These are phyloP conservation scores for Cottus gobio DNA, from an alignment of 2,113 vertebrate species.

Conservation along the genomic window DNA sequence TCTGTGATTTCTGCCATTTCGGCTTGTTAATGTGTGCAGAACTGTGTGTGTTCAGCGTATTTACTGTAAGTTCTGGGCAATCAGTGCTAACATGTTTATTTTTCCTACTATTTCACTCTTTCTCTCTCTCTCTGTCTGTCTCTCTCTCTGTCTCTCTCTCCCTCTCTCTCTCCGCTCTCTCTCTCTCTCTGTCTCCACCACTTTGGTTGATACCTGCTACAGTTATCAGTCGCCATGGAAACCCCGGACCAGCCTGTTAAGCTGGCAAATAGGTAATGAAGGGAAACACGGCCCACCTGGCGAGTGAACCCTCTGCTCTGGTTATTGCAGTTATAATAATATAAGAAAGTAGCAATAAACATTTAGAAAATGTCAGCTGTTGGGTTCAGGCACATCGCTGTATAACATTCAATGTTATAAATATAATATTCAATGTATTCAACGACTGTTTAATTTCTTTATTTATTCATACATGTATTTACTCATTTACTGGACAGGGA, in stretches of 20 bases:
- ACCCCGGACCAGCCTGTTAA: conserved; percentile 34
- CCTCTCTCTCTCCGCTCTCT: background rate
- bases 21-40: conserved; percentile 9
- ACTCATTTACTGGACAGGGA: too few relatives aligned
- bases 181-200: background rate
- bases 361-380: background rate
- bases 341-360: background rate
- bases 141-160: background rate
- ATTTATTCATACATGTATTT: background rate
- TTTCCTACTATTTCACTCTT: background rate
- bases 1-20: background rate
- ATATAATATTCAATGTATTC: background rate
- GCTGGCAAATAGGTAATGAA: conserved; percentile 52
- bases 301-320: background rate
- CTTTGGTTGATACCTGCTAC: conserved; percentile 39
- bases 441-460: background rate
- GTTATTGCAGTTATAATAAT: background rate
- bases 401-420: background rate
- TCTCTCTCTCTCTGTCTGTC: background rate
- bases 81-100: background rate
- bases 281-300: conserved; percentile 41
- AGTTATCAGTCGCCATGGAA: conserved; percentile 52
- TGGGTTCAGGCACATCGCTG: background rate
- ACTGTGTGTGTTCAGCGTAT: conserved; percentile 17
- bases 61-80: background rate